These are phyloP conservation scores for Vombatus ursinus DNA, from an alignment of 2,113 vertebrate genomes.

Conservation along the genomic window DNA sequence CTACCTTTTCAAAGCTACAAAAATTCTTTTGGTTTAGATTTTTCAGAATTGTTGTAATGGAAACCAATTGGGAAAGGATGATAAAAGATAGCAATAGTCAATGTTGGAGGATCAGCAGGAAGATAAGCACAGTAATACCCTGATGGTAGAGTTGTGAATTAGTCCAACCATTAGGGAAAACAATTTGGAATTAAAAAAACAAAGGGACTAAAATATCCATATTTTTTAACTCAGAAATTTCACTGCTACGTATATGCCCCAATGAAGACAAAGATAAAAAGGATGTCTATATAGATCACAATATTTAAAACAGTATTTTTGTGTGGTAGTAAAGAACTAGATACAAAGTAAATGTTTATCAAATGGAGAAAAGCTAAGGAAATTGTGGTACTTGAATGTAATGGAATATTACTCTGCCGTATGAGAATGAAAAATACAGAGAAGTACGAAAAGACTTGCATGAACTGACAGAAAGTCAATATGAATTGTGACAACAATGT, in stretches of 20 bases:
- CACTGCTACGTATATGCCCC: neutral
- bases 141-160: neutral
- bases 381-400: neutral
- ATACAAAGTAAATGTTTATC: neutral
- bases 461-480: neutral
- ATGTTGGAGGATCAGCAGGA: neutral
- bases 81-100: neutral
- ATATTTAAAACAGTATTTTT: neutral
- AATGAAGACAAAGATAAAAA: neutral
- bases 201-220: neutral
- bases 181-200: neutral
- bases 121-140: neutral
- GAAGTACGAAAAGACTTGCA: neutral
- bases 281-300: neutral
- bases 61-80: neutral
- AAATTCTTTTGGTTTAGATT: neutral
- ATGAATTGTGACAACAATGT: neutral
- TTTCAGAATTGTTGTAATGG: slow-evolving; percentile 23
- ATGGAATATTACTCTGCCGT: neutral
- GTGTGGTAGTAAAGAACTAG: neutral
- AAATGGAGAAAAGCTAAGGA: neutral
- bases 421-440: neutral
- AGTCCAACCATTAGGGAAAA: neutral
- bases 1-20: neutral
- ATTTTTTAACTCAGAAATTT: neutral